These are phyloP conservation scores for Apus apus DNA, from an alignment of 2,113 vertebrate species.

Conservation along the genomic window DNA sequence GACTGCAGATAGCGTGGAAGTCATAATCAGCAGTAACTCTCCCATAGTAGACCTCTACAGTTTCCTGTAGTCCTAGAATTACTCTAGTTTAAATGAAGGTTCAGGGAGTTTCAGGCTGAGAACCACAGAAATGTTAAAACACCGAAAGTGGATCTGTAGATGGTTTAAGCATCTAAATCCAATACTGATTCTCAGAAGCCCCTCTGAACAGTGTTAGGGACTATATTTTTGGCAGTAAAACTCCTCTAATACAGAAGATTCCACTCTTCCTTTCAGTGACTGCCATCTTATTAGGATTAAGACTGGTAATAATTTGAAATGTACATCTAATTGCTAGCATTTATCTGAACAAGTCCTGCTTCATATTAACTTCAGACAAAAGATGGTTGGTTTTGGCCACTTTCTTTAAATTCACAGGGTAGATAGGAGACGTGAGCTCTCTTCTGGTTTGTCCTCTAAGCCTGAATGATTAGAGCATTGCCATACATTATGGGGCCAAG, in stretches of 20 bases:
- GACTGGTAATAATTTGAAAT: neutral
- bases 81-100: neutral
- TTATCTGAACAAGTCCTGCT: neutral
- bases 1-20: rapidly evolving
- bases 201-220: neutral
- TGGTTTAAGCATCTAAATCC: neutral
- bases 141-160: neutral
- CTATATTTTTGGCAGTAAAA: neutral
- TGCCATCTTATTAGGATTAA: neutral
- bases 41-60: neutral
- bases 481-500: neutral
- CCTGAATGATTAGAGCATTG: neutral
- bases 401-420: neutral
- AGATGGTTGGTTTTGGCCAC: neutral
- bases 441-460: neutral
- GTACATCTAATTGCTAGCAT: neutral
- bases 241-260: neutral
- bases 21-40: neutral
- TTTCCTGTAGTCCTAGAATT: neutral
- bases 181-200: neutral
- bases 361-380: neutral
- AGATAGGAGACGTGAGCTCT: neutral
- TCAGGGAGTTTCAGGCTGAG: neutral
- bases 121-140: neutral
- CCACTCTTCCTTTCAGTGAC: neutral